Evolutionary conservation across 2,113 vertebrate species (phyloP), one percentile per base, ranked within the genome.

Genomic region (Sprattus sprattus): DNA sequence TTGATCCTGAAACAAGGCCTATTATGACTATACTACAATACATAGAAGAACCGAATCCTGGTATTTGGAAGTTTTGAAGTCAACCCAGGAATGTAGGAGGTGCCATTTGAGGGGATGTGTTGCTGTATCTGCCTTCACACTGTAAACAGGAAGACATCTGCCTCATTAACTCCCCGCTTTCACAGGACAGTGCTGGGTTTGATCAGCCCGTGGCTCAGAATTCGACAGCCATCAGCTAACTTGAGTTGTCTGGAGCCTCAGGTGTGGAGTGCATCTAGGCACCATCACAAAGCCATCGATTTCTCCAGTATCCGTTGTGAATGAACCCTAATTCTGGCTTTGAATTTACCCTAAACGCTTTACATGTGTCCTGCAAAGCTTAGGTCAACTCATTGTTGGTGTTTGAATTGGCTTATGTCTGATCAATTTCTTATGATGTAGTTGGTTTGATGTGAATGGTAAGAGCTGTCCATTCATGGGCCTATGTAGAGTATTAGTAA

Each of bases 141-240:
- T 71, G 64, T 71, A 32, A 71, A 71, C 64, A 28, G 64, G n/a
- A 28, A 71, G 64, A 71, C 64, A 71, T 71, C 64, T 71, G 64
- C 64, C 64, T 71, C 64, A 71, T 71, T 71, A 71, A 71, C 10
- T 71, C n/a, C 64, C 28, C 25, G 64, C 64, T 25, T 71, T 71
- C 64, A 71, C 64, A 28, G 64, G 32, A 32, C 64, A 71, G n/a
- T 71, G 64, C 64, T 71, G 64, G 64, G 64, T 32, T 71, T 71
- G 64, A 71, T 71, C 64, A 71, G 64, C 28, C 64, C 11, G 64
- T 71, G 64, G 25, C 64, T 71, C 64, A 71, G 64, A 71, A 71
- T 71, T 28, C 25, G 64, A 71, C 64, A 71, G 64, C 28, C 25
- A 71, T 71, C 25, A 32, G 64, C 64, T 71, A 71, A 28, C 28